Evolutionary conservation across 2,797 vertebrate genomes (phyloP).

Genomic region (Spizella passerina): DNA sequence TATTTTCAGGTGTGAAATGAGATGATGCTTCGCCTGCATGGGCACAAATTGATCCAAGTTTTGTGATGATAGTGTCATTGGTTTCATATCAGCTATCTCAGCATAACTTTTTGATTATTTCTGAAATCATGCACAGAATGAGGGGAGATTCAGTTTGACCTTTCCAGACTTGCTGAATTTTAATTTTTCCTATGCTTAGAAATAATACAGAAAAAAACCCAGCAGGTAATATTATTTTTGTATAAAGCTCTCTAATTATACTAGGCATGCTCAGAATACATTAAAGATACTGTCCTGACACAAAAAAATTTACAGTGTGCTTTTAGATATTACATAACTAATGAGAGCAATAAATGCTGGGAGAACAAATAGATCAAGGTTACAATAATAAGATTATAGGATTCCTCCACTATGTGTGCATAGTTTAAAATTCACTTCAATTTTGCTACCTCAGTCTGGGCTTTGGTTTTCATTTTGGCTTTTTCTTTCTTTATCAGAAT

Average conservation of each 20-base stretch:
- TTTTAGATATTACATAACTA: conserved; percentile 33
- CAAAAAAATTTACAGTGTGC: neutral
- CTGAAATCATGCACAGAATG: conserved; percentile 13
- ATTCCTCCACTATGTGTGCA: neutral
- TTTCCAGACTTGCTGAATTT: conserved; percentile 26
- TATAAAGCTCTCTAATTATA: neutral
- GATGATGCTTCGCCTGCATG: neutral
- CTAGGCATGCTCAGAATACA: conserved; percentile 22
- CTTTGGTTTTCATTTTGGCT: conserved; percentile 11
- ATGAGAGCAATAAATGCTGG: conserved; percentile 33
- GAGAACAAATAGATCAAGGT: neutral
- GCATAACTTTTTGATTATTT: conserved; percentile 32
- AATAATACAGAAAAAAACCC: neutral
- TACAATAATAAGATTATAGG: neutral
- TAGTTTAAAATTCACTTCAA: neutral
- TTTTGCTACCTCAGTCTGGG: neutral
- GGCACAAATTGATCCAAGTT: conserved; percentile 29
- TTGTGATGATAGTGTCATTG: neutral
- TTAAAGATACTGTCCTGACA: conserved; percentile 1
- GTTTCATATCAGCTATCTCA: neutral
- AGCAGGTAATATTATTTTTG: conserved; percentile 39
- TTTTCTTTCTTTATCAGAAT: neutral
- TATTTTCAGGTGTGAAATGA: conserved; percentile 27
- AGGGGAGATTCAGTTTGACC: conserved; percentile 23
- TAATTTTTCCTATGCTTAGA: conserved; percentile 17